Percentiles rank a stretch among this genome's conserved stretches.
phyloP scores from a whole-genome alignment of 2,888 invertebrate genomes.

The Aleiodes alternator region DNA sequence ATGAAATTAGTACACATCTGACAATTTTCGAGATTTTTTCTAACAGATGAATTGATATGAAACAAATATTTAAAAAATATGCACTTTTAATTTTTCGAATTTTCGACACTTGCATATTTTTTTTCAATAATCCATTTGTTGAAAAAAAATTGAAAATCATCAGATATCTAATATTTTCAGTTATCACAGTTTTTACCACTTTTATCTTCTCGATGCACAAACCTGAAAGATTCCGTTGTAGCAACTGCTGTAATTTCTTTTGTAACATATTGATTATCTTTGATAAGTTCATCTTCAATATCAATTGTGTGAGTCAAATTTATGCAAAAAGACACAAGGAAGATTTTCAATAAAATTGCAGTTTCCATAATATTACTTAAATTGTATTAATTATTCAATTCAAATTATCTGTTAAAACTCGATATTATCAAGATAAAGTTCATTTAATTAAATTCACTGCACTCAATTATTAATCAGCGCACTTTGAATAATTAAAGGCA shows the following conservation, averaged over 20 bases:
- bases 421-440: constrained; percentile 8
- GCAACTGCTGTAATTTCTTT: constrained; percentile 57
- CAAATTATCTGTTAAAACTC: background rate
- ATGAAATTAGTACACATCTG: no score
- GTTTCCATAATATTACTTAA: background rate
- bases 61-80: no score
- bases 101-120: no score
- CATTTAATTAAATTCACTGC: background rate
- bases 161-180: no score
- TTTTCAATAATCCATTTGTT: no score
- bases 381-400: background rate
- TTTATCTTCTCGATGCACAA: background rate
- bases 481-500: background rate
- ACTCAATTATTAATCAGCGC: background rate
- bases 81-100: no score
- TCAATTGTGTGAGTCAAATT: constrained; percentile 45
- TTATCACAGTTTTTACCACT: no score
- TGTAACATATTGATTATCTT: constrained; percentile 52
- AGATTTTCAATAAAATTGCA: background rate
- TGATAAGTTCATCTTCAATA: constrained; percentile 44
- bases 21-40: no score
- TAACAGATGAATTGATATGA: no score
- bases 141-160: no score
- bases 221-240: constrained; percentile 67
- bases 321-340: constrained; percentile 45